Evolutionary conservation across 2,888 invertebrate genomes (phyloP), one percentile per base, ranked within the genome.

Genomic region (Adelphocoris suturalis): DNA sequence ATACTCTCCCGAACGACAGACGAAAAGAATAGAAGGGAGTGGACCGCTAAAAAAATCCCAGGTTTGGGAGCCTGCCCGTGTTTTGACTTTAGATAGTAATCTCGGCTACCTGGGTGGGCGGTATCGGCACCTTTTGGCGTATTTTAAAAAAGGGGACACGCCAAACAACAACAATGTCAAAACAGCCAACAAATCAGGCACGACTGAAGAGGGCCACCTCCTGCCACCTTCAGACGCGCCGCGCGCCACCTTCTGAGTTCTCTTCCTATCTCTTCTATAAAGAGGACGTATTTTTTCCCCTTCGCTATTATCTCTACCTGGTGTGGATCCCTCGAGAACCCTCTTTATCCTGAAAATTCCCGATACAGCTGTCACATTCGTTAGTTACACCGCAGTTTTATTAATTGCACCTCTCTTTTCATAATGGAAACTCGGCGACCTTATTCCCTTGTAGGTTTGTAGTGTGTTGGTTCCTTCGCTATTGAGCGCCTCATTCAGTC

Each of bases 91-190:
- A 85, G 85, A 85, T 85, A 85, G 85, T 61, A 47, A 86, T 86
- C 88, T 88, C 28, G 55, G 88, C 88, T 88, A 88, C 88, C 88
- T 88, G 88, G 88, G 88, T 88, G 88, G 88, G 48, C 88, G 52
- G 78, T 76, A 88, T 88, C 88, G 88, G 88, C 88, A 88, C 88
- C 88, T 88, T 88, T 88, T 85, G 57, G 85, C 55, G 28, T 78
- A 78, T 78, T 47, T 47, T 16, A 13, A 23, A 52, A 82, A 52
- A 28, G 61, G 68, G 68, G 85, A 61, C 85, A 57, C 61, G 85
- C 61, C 61, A 85, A 85, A 85, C 85, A 85, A 88, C 88, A 88
- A 88, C 88, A 78, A 46, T 88, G 88, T 88, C 88, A 88, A 88
- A 88, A 88, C 88, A 88, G 88, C 48, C 88, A 48, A 87, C 87